Evolutionary conservation across 2,113 vertebrate species (phyloP), one percentile per base, ranked within the genome.

Genomic region (Setophaga petechia): DNA sequence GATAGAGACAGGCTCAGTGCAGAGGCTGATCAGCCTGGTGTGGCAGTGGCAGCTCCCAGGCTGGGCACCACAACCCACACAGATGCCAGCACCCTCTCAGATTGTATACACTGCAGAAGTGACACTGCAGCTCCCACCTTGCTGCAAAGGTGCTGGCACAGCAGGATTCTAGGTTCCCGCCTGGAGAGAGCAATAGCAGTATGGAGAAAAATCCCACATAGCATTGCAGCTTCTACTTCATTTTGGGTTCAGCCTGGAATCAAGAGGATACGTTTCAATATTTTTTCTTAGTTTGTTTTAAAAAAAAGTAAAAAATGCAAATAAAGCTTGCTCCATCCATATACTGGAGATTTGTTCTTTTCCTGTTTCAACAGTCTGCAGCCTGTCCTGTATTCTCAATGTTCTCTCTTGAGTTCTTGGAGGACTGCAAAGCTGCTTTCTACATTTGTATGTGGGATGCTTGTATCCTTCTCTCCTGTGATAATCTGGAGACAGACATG

Each of bases 71-170:
- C 39, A 61, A 10, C 35, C 16, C 15, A 3, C 0, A 5, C 16
- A 10, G 17, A 30, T 35, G 54, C 35, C 19, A 44, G 28, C 61
- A 35, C 28, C 23, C 37, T 71, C 35, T n/a, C 20, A 6, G 35
- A 11, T 3, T 12, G 72, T 17, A 13, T 17, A 3, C 9, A 7
- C 5, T 7, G 8, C 27, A 12, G 54, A 37, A 28, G 18, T 25
- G 55, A 21, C 11, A 12, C 11, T 2, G 41, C 25, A 52, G 39
- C 44, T 72, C 37, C n/a, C 3, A 19, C 0, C 6, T 21, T 0
- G 0, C 17, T 6, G 54, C 44, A 41, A 49, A 68, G 49, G 33
- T 76, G 49, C 9, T 0, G 2, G 25, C 33, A 35, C 7, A 8
- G 37, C 22, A 13, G 72, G 59, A 30, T 68, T 85, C 52, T 10